Evolutionary conservation across 2,113 vertebrate species (phyloP), one percentile per base, ranked within the genome.

Genomic region (Piprites chloris): DNA sequence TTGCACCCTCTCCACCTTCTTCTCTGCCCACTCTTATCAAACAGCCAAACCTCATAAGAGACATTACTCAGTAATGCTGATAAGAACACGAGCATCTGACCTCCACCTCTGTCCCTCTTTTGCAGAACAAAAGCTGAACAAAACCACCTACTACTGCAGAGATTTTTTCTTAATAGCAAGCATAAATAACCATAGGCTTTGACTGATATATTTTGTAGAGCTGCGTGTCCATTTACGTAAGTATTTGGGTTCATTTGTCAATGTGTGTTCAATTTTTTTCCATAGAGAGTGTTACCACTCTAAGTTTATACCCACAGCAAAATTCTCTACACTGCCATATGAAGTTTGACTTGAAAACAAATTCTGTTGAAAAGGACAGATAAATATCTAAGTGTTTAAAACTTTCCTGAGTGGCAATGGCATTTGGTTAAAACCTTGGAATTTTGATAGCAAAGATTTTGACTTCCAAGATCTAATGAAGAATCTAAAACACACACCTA

Each of bases 1-100:
- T 0, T 1, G 0, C 2, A 2, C 9, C 11, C 61, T 81, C 62
- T 56, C 39, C 52, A 52, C 56, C 41, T 47, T 53, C 79, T 75
- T 28, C 37, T 89, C 87, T 95, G 47, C 88, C 79, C 76, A 41
- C 26, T 71, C 68, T 90, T 81, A 78, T 47, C 90, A 86, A 88
- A 83, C 32, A 78, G 56, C 28, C 83, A 80, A 85, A 76, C 85
- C 58, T 77, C 61, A 49, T 44, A 30, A 81, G 30, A 65, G 65
- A 59, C 32, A 76, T 93, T 85, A 96, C 52, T 65, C 61, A 84
- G 56, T 52, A 52, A 52, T 5, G 46, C 52, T 65, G 92, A 90
- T 93, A 95, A 92, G 35, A 16, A 77, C 26, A 77, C 24, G 49
- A 75, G 47, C 66, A 85, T 17, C 58, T 46, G 56, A 46, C 73